A percentile compares a stretch with the other conserved stretches of the same genome.
phyloP scores from a whole-genome alignment of 2,113 vertebrate species.

The Hyperoodon ampullatus region DNA sequence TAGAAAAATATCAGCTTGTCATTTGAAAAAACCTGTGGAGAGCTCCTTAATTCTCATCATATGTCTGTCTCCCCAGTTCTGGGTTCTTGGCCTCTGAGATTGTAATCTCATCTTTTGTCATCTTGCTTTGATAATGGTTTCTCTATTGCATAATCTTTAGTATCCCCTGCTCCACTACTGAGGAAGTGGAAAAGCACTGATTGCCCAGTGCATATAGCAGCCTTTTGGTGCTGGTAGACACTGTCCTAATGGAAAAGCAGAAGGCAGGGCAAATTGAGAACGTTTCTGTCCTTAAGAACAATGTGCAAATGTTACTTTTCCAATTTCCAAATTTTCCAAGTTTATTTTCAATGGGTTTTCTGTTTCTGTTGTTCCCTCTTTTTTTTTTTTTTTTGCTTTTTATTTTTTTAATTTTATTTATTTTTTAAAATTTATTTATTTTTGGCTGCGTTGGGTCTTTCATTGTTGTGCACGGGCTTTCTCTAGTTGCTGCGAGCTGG shows the following conservation, averaged over 20 bases:
- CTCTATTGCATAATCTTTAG: conserved; percentile 69
- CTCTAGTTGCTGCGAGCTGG: no score
- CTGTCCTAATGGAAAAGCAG: neutral
- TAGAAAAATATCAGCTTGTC: conserved; percentile 60
- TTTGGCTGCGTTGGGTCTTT: no score
- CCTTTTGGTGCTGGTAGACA: neutral
- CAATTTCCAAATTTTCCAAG: neutral
- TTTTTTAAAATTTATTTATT: no score
- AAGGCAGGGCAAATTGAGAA: neutral
- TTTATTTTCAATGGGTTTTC: conserved; percentile 18
- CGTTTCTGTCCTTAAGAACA: neutral
- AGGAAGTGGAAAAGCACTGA: conserved; percentile 77
- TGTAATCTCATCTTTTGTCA: conserved; percentile 71
- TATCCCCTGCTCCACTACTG: conserved; percentile 25
- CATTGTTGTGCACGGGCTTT: rapidly evolving
- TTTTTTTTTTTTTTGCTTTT: no score
- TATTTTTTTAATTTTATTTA: no score
- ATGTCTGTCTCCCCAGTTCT: conserved; percentile 66
- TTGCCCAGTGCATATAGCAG: conserved; percentile 10
- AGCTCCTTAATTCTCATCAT: conserved; percentile 58
- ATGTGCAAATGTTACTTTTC: neutral
- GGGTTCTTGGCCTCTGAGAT: conserved; percentile 59
- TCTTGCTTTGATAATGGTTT: conserved; percentile 54
- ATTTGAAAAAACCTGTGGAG: conserved; percentile 35
- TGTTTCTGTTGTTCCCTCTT: neutral